A percentile compares a stretch with the other conserved stretches of the same genome.
Evolutionary conservation across 1,140 invertebrate genomes (phyloP).

Genomic region (Ectropis grisescens): DNA sequence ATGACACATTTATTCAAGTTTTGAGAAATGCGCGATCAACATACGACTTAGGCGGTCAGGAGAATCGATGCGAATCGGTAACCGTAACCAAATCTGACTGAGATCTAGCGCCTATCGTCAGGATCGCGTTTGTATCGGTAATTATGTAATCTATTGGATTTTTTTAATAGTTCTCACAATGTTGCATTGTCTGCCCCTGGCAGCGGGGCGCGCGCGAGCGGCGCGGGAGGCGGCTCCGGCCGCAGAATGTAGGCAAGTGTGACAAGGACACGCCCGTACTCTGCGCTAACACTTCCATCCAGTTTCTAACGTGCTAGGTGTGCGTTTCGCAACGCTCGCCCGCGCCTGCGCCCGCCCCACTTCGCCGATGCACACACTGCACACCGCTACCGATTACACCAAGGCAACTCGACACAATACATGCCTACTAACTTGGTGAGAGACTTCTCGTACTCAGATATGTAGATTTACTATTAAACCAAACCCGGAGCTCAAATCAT

Average conservation of each 20-base stretch:
- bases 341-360: conserved; percentile 29
- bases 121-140: no score
- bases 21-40: no score
- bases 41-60: no score
- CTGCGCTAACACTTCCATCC: conserved; percentile 63
- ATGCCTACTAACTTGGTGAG: conserved; percentile 17
- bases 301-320: conserved; percentile 62
- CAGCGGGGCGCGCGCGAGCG: conserved; percentile 23
- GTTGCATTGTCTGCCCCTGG: conserved; percentile 56
- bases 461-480: no score
- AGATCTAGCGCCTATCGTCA: no score
- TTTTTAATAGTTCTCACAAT: conserved; percentile 45
- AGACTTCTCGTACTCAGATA: no score
- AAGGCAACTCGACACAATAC: conserved; percentile 37
- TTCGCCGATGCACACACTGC: conserved; percentile 30
- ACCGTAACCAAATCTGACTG: no score
- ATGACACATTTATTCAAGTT: no score
- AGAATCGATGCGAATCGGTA: no score
- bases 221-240: conserved; percentile 32
- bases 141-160: conserved; percentile 27
- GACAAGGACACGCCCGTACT: conserved; percentile 68
- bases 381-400: conserved; percentile 44
- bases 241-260: conserved; percentile 66
- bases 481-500: no score
- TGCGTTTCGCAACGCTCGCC: conserved; percentile 55